Base-by-base conservation (phyloP, 2,888 invertebrate genomes). In the Beris morrisii region DNA sequence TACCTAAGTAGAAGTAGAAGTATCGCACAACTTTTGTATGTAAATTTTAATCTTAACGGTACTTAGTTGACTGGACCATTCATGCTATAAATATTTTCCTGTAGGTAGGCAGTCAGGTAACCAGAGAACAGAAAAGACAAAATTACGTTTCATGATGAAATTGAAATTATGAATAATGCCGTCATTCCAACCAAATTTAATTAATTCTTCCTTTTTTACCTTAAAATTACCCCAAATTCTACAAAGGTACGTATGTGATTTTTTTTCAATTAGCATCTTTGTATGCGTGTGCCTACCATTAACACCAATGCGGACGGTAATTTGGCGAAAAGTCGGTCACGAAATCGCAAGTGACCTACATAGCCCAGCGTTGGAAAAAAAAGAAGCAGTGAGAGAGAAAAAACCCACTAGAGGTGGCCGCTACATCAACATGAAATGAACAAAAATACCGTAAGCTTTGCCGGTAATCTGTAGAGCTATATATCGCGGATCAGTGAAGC, bases 281-380 rank as follows among this genome's bases (percentile, higher is more conserved):
- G 52, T 58, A 57, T 65, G 43, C 65, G 65, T 65, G 65, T 38
- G 57, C 58, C 50, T 28, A 22, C 48, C 38, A 57, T 65, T 65
- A 65, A 65, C 65, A 65, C 56, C 56, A 53, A 65, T 57, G 56
- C 57, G 65, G 56, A 65, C 57, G 65, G 65, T 52, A 65, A 65
- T 65, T 71, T 69, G 64, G 66, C 65, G 52, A 54, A 74, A 78
- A 77, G 78, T 79, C 77, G 78, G 78, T 79, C 78, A 78, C 77
- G 78, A 77, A 79, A 78, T 78, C 78, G 79, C 79, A 78, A 78
- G 78, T 78, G 76, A 78, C 78, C 78, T 70, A 78, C 77, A 77
- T 78, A 70, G 69, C 57, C 45, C 22, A 43, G 53, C 64, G 53
- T 45, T 53, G 44, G 43, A 45, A 45, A 43, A 54, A 64, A 12